Conservation (phyloP, 53 echinoderm and acorn worm genomes). For the Holothuria scabra region DNA sequence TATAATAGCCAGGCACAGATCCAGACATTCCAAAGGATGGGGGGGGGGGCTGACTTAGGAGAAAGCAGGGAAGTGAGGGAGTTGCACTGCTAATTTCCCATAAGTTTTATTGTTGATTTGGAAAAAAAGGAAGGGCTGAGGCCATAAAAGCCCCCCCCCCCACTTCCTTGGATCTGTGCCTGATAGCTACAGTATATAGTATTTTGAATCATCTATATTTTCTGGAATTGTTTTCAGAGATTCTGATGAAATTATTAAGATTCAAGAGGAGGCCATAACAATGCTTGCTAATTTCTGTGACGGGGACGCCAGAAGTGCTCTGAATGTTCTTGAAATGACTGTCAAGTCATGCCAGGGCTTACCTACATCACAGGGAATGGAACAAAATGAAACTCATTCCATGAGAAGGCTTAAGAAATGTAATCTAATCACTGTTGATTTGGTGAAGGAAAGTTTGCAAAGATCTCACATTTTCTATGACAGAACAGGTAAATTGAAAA, state of each 20-base stretch:
- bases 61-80: too few species aligned
- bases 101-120: too few species aligned
- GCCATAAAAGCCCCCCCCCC: too few species aligned
- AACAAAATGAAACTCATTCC: neutral
- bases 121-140: too few species aligned
- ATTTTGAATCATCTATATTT: too few species aligned
- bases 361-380: neutral
- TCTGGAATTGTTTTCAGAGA: too few species aligned
- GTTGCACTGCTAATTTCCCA: too few species aligned
- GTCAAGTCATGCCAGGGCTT: constrained; percentile 53
- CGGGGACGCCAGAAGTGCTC: constrained; percentile 92
- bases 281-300: constrained; percentile 89
- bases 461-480: constrained; percentile 87
- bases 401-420: neutral
- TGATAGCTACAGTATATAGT: too few species aligned
- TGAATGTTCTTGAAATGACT: constrained; percentile 74
- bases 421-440: constrained; percentile 62
- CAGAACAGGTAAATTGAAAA: constrained; percentile 68
- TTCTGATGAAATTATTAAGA: neutral
- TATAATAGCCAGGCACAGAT: too few species aligned
- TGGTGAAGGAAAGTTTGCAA: constrained; percentile 83
- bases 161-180: too few species aligned
- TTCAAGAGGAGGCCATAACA: constrained; percentile 1
- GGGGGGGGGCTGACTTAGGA: too few species aligned
- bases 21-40: too few species aligned